Conservation (phyloP, 2,113 vertebrate species). For the Syrrhaptes paradoxus region DNA sequence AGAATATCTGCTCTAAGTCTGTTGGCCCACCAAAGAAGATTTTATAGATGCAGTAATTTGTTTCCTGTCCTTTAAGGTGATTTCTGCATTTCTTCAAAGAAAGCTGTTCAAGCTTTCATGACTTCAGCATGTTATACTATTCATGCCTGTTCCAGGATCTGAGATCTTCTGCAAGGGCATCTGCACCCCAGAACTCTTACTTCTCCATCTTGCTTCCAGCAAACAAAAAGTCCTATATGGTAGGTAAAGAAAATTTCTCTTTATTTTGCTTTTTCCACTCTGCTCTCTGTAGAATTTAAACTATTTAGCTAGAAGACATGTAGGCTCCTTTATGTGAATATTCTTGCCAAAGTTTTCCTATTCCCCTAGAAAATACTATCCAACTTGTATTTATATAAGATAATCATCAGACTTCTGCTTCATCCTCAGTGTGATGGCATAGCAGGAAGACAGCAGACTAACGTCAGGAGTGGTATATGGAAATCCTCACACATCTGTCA, state of each 20-base stretch:
- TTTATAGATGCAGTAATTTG: background rate
- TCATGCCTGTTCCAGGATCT: background rate
- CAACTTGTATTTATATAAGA: background rate
- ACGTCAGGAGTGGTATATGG: background rate
- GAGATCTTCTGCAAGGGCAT: background rate
- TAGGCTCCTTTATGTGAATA: background rate
- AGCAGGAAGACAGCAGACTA: background rate
- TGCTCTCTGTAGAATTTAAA: background rate
- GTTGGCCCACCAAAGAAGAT: background rate
- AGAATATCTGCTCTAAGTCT: background rate
- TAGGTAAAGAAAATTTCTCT: background rate
- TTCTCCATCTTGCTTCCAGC: background rate
- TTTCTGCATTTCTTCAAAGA: background rate
- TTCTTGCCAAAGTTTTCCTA: background rate
- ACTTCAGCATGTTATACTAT: background rate
- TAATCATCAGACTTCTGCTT: background rate
- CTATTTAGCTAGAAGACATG: background rate
- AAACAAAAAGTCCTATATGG: background rate
- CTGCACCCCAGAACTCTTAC: background rate
- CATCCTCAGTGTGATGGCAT: background rate
- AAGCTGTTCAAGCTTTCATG: background rate
- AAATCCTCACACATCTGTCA: rapidly evolving
- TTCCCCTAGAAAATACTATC: background rate
- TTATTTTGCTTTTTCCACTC: background rate
- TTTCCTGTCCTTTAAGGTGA: background rate